Conservation (phyloP, 2,113 vertebrate species). For the Desmodus rotundus region DNA sequence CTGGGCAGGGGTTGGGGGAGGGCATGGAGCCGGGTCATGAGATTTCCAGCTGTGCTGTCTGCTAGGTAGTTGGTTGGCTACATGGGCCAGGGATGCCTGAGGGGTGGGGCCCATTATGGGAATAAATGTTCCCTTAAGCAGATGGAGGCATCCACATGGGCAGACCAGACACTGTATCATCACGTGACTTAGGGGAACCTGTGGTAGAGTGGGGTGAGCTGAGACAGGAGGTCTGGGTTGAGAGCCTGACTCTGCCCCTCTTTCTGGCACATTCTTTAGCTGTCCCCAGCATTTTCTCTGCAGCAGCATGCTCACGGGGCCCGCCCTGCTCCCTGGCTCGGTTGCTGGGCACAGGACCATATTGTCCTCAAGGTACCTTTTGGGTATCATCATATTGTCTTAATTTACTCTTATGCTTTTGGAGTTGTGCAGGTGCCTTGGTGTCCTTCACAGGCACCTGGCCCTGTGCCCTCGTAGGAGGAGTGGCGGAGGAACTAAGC, state of each 20-base stretch:
- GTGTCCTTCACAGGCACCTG: background rate
- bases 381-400: accelerated
- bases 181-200: background rate
- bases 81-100: background rate
- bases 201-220: background rate
- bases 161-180: background rate
- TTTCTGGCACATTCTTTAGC: background rate
- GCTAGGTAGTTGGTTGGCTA: background rate
- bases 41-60: background rate
- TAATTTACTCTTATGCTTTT: background rate
- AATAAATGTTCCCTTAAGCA: background rate
- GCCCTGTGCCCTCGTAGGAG: background rate
- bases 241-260: background rate
- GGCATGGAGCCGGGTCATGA: background rate
- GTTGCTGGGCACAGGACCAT: background rate
- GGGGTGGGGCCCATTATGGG: background rate
- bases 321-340: background rate
- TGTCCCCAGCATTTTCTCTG: background rate
- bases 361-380: background rate
- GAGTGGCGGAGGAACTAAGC: background rate
- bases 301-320: background rate
- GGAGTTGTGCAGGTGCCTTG: background rate
- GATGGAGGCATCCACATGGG: background rate
- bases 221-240: background rate
- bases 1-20: background rate